Evolutionary conservation across 2,797 vertebrate species (phyloP), one percentile per base, ranked within the genome.

Genomic region (Ficedula albicollis): DNA sequence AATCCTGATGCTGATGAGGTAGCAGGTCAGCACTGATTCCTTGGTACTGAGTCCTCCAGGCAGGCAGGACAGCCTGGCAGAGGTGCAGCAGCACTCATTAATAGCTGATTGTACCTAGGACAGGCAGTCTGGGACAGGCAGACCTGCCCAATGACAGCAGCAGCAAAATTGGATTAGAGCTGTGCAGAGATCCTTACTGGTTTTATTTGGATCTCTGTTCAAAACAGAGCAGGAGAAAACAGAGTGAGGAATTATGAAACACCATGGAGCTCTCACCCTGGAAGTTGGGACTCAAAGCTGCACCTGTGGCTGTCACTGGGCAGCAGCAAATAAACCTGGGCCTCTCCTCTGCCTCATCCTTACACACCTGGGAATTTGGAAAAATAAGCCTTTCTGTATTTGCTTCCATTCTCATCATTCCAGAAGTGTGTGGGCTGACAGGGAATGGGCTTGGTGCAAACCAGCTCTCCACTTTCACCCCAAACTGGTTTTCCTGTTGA

Each of bases 401-500:
- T 99, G 98, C 72, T 98, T 11, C 99, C 98, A 3, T 98, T 98
- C 87, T 99, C 99, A 2, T 99, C 99, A 0, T 99, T 99, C 99
- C 99, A 99, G 97, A 99, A 99, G 97, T 99, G 98, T 1, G 99
- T 99, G 72, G 99, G 99, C 95, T 99, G 99, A 90, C 99, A 99
- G 60, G 99, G 99, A 59, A 99, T 97, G 2, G 99, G 99, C 95
- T 98, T 99, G 85, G 98, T 98, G 92, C 99, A 99, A 84, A 99
- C 99, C 89, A 99, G 98, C 97, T 99, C 99, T 3, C 99, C 99
- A 6, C 99, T 99, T 95, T 99, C 98, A 5, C 99, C 99, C 99
- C 99, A 99, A 4, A 99, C 98, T 2, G 98, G 98, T 75, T 98
- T 98, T 87, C 99, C 99, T 99, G 89, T 75, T 78, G 20, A 38